Percentiles rank a stretch among this genome's conserved stretches.
Evolutionary conservation across 1,140 invertebrate species (phyloP).

Genomic region (Bombus terrestris): DNA sequence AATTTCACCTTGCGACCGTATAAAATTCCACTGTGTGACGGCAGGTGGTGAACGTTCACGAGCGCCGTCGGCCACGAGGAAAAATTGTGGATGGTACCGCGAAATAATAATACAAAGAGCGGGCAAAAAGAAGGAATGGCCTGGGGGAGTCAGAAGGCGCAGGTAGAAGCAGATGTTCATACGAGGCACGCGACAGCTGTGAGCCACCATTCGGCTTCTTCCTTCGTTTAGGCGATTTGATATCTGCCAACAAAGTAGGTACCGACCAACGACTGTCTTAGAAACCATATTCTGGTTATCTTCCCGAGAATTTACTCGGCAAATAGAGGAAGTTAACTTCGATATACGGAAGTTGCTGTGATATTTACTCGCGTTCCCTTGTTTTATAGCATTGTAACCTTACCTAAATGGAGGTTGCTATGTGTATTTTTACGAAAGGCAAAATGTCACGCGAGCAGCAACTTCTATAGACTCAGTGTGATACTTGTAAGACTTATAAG

Average conservation of each 20-base stretch:
- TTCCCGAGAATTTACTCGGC: background rate
- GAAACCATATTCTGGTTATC: background rate
- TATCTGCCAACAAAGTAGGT: slow-evolving; percentile 25
- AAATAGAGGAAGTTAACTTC: background rate
- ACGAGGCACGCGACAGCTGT: slow-evolving; percentile 65
- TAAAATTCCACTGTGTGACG: slow-evolving; percentile 25
- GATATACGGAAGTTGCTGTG: background rate
- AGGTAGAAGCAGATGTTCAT: slow-evolving; percentile 62
- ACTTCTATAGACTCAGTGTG: background rate
- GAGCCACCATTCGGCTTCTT: slow-evolving; percentile 43
- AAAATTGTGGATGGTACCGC: slow-evolving; percentile 34
- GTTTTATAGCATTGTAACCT: background rate
- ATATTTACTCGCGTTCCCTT: background rate
- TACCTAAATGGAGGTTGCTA: no score
- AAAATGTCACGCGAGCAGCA: background rate
- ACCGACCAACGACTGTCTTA: background rate
- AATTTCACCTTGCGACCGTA: slow-evolving; percentile 44
- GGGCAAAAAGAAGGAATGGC: slow-evolving; percentile 9
- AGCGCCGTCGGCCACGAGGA: slow-evolving; percentile 6
- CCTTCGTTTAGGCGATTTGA: slow-evolving; percentile 46
- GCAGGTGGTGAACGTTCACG: slow-evolving; percentile 57
- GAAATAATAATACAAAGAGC: slow-evolving; percentile 57
- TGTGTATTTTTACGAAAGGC: background rate
- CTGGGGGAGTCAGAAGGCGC: slow-evolving; percentile 27
- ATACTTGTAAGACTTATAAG: background rate